phyloP scores from a whole-genome alignment of 2,113 vertebrate genomes.

The Aepyceros melampus region DNA sequence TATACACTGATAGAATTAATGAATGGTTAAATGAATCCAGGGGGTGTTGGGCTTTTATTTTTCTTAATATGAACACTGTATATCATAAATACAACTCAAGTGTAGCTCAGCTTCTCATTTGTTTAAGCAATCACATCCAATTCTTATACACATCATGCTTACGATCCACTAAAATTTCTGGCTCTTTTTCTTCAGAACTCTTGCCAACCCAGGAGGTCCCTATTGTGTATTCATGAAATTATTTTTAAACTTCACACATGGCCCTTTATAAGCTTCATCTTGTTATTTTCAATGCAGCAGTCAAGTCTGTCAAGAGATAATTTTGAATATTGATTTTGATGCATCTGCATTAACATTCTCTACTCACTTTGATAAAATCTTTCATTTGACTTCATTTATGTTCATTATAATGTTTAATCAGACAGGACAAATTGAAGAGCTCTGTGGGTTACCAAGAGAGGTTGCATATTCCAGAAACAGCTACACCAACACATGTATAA shows the following conservation, averaged over 20 bases:
- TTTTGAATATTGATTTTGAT: conserved; percentile 51
- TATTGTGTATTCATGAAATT: background rate
- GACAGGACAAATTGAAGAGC: conserved; percentile 22
- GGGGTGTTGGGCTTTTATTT: background rate
- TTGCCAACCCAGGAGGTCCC: background rate
- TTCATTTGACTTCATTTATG: conserved; percentile 39
- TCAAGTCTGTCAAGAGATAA: conserved; percentile 24
- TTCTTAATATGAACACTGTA: background rate
- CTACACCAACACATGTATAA: background rate
- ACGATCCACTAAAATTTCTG: background rate
- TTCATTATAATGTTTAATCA: conserved; percentile 51
- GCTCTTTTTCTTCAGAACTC: background rate
- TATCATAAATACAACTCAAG: background rate
- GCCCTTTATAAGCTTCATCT: conserved; percentile 13
- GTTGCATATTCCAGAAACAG: background rate
- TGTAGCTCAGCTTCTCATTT: background rate
- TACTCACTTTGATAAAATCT: conserved; percentile 35
- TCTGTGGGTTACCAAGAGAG: background rate
- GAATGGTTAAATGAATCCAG: background rate
- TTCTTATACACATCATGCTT: background rate
- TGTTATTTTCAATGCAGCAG: conserved; percentile 44
- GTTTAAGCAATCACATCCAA: background rate
- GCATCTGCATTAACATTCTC: conserved; percentile 13
- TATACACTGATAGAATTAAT: background rate
- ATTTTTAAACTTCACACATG: conserved; percentile 42